Evolutionary conservation across 2,797 vertebrate genomes (phyloP).

Genomic region (Periophthalmus magnuspinnatus): DNA sequence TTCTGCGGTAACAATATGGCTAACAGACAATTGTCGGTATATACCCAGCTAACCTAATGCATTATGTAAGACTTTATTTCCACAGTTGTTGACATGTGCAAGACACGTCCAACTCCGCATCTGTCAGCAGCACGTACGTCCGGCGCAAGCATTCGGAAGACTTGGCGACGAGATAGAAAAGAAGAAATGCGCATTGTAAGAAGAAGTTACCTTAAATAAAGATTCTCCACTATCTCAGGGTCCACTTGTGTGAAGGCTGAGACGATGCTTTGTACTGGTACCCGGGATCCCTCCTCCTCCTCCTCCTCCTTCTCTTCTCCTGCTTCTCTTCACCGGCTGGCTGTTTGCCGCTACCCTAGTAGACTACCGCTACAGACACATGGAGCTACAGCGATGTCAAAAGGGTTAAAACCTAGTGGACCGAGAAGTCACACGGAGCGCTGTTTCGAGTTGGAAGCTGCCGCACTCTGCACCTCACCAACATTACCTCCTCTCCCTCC

Average conservation of each 20-base stretch:
- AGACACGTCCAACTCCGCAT: slow-evolving; percentile 46
- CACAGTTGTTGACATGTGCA: slow-evolving; percentile 59
- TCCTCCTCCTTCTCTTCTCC: slow-evolving; percentile 23
- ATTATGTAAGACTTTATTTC: slow-evolving; percentile 60
- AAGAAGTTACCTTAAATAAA: slow-evolving; percentile 73
- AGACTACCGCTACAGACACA: slow-evolving; percentile 57
- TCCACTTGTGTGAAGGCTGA: slow-evolving; percentile 72
- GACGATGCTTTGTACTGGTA: slow-evolving; percentile 64
- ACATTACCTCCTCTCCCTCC: slow-evolving; percentile 45
- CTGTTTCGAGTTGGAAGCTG: slow-evolving; percentile 66
- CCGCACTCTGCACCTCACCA: slow-evolving; percentile 64
- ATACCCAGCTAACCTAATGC: slow-evolving; percentile 45
- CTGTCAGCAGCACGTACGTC: slow-evolving; percentile 44
- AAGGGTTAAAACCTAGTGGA: slow-evolving; percentile 76
- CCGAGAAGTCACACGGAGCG: slow-evolving; percentile 73
- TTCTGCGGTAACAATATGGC: slow-evolving; percentile 63
- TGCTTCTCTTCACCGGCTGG: slow-evolving; percentile 13
- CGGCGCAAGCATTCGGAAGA: slow-evolving; percentile 16
- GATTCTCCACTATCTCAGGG: slow-evolving; percentile 55
- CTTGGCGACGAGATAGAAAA: slow-evolving; percentile 4
- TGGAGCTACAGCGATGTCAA: slow-evolving; percentile 69
- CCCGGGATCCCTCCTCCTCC: slow-evolving; percentile 64
- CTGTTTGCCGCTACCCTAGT: slow-evolving; percentile 56
- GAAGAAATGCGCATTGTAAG: slow-evolving; percentile 15
- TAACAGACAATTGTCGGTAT: slow-evolving; percentile 36